These are phyloP conservation scores for Gymnoscelis rufifasciata DNA, from an alignment of 2,888 invertebrate species.

Conservation along the genomic window DNA sequence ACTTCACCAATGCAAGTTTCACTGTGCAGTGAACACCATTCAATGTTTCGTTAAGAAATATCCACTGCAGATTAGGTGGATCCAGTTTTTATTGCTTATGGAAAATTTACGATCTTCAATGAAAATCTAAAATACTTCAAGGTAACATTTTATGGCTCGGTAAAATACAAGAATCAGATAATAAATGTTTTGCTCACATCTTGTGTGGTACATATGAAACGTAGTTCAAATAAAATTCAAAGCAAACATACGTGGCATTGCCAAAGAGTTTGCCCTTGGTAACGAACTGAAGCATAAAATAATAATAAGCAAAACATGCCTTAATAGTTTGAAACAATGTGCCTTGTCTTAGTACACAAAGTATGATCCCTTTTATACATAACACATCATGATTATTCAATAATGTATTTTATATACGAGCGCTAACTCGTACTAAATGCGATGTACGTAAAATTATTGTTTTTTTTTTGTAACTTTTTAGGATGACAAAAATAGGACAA, in stretches of 20 bases:
- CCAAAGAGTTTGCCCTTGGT: slow-evolving; percentile 52
- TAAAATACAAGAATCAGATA: slow-evolving; percentile 14
- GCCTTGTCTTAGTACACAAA: too few relatives aligned
- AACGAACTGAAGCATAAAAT: slow-evolving; percentile 31
- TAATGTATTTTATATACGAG: too few relatives aligned
- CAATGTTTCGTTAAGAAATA: not conserved
- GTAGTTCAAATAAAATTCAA: slow-evolving; percentile 30
- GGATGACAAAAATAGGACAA: too few relatives aligned
- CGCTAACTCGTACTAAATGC: too few relatives aligned
- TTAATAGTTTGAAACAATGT: too few relatives aligned
- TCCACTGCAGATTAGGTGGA: too few relatives aligned
- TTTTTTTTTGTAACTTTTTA: too few relatives aligned
- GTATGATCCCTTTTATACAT: too few relatives aligned
- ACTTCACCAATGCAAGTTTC: too few relatives aligned
- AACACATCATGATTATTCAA: too few relatives aligned
- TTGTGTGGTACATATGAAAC: slow-evolving; percentile 30
- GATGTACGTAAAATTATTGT: too few relatives aligned
- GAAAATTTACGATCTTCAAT: not conserved
- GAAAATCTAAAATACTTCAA: not conserved
- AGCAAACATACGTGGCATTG: slow-evolving; percentile 55
- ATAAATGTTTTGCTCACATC: slow-evolving; percentile 22
- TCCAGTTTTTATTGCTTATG: slow-evolving; percentile 1
- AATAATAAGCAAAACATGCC: slow-evolving; percentile 5
- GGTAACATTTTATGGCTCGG: slow-evolving; percentile 1
- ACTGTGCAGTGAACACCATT: too few relatives aligned